These are phyloP conservation scores for Silurus lanzhouensis DNA, from an alignment of 2,797 vertebrate species.

Conservation along the genomic window DNA sequence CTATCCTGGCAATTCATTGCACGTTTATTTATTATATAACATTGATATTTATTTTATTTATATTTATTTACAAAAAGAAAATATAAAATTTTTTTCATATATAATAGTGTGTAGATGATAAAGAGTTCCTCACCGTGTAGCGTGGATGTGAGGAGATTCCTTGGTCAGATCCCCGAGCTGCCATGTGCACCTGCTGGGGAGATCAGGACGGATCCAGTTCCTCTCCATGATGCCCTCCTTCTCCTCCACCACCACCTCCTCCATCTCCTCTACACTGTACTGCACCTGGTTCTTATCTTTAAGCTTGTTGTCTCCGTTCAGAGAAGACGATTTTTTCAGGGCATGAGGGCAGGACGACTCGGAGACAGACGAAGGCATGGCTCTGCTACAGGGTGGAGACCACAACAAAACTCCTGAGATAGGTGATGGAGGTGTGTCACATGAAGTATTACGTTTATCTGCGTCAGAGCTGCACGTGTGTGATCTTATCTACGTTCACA, in stretches of 20 bases:
- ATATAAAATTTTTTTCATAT: too few species aligned
- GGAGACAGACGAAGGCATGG: not conserved
- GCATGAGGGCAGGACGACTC: not conserved
- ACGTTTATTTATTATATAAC: too few species aligned
- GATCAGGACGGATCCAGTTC: slow-evolving; percentile 14
- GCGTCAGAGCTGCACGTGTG: not conserved
- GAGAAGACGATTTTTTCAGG: not conserved
- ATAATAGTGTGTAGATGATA: not conserved
- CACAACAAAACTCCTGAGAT: not conserved
- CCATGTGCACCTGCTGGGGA: not conserved
- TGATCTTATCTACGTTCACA: not conserved
- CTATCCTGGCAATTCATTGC: too few species aligned
- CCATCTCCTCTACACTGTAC: too few species aligned
- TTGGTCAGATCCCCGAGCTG: not conserved
- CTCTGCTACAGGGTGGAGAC: not conserved
- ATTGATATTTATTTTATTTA: too few species aligned
- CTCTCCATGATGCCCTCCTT: not conserved
- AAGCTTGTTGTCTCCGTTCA: not conserved
- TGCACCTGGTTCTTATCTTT: not conserved
- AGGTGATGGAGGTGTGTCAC: not conserved
- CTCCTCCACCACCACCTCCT: not conserved
- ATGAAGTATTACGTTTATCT: not conserved
- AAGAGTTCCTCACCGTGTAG: not conserved
- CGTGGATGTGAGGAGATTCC: not conserved
- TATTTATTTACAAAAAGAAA: too few species aligned